These are phyloP conservation scores for Noctua fimbriata DNA, from an alignment of 2,888 invertebrate genomes.

Conservation along the genomic window DNA sequence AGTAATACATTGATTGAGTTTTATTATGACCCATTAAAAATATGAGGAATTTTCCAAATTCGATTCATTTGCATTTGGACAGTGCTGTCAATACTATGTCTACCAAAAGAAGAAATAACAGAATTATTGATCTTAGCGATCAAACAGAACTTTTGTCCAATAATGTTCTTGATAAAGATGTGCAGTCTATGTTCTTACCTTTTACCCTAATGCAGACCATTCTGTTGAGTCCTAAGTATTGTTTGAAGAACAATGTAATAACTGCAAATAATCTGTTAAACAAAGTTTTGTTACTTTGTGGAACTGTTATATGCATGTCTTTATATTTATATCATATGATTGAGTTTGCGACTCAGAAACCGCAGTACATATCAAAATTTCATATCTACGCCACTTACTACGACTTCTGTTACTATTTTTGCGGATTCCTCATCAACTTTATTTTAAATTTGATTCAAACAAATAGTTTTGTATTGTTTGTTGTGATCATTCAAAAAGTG, in stretches of 20 bases:
- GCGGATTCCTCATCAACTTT: neutral
- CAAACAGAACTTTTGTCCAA: neutral
- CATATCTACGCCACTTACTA: neutral
- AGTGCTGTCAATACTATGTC: neutral
- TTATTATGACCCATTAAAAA: neutral
- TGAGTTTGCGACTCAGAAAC: neutral
- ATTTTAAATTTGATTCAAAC: neutral
- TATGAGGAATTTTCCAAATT: neutral
- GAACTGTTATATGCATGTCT: neutral
- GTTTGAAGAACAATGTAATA: neutral
- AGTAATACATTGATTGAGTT: neutral
- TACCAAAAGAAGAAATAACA: neutral
- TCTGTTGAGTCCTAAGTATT: slow-evolving; percentile 16
- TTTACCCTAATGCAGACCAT: neutral
- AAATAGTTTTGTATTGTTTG: neutral
- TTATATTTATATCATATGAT: neutral
- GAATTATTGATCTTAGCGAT: neutral
- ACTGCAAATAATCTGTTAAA: slow-evolving; percentile 4
- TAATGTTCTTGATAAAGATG: slow-evolving; percentile 10
- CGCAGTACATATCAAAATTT: neutral
- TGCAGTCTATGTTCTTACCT: slow-evolving; percentile 13
- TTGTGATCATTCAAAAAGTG: slow-evolving; percentile 9
- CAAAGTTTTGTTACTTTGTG: neutral
- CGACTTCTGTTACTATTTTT: neutral
- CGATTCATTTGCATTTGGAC: neutral